A percentile compares a stretch with the other conserved stretches of the same genome.
These are phyloP conservation scores for Amorpha juglandis DNA, from an alignment of 2,888 invertebrate species.

Conservation along the genomic window DNA sequence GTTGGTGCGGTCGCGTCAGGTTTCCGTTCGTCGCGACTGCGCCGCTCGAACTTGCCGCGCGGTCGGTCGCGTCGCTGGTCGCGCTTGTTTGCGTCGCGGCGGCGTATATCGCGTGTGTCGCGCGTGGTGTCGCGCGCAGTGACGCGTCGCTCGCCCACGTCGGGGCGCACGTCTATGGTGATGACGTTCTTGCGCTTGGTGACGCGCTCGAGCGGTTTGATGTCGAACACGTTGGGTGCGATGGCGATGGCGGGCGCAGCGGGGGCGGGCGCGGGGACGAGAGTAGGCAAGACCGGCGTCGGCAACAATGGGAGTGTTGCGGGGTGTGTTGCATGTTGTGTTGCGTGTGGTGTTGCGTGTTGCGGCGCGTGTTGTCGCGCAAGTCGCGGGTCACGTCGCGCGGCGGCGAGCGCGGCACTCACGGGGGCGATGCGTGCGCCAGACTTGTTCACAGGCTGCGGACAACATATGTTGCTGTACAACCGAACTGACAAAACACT, in stretches of 20 bases:
- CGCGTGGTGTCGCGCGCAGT: slow-evolving; percentile 51
- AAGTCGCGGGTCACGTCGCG: slow-evolving; percentile 56
- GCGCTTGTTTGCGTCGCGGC: slow-evolving; percentile 38
- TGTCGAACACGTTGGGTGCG: slow-evolving; percentile 76
- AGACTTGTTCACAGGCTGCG: slow-evolving; percentile 68
- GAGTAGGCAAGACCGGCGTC: too few species aligned
- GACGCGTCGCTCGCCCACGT: slow-evolving; percentile 32
- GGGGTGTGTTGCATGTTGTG: slow-evolving; percentile 36
- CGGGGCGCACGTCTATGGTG: slow-evolving; percentile 72
- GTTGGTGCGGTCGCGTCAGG: slow-evolving; percentile 21
- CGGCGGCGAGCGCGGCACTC: slow-evolving; percentile 62
- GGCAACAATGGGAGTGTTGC: slow-evolving; percentile 44
- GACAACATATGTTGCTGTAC: slow-evolving; percentile 39
- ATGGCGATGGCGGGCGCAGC: slow-evolving; percentile 79
- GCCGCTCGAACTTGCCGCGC: slow-evolving; percentile 26
- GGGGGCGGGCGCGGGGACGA: slow-evolving; percentile 52
- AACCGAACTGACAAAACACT: not conserved
- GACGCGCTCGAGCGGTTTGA: slow-evolving; percentile 74
- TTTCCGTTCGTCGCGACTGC: slow-evolving; percentile 30
- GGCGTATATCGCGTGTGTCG: slow-evolving; percentile 46
- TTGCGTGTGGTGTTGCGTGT: slow-evolving; percentile 41
- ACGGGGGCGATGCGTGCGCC: slow-evolving; percentile 69
- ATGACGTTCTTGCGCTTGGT: slow-evolving; percentile 76
- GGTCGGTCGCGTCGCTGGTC: slow-evolving; percentile 43
- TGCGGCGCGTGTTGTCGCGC: slow-evolving; percentile 53